Evolutionary conservation across 1,140 invertebrate genomes (phyloP), one percentile per base, ranked within the genome.

Genomic region (Drosophila repleta): DNA sequence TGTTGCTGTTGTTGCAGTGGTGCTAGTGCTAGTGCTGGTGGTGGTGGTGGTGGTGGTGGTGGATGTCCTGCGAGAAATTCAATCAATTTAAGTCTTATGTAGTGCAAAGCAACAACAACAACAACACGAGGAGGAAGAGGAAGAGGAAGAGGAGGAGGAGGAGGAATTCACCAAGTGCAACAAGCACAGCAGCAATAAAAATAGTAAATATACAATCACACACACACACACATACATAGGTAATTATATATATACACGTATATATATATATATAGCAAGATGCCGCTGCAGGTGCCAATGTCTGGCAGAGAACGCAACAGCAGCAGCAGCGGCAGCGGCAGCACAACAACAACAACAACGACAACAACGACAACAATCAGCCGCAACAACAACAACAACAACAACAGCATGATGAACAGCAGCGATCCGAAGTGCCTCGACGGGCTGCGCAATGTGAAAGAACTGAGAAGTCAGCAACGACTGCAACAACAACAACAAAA

Each of bases 291-390:
- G 45, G 21, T 56, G 51, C 61, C 57, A 10, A 64, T 63, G 43
- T 39, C 26, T 62, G 57, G 24, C 29, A 37, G 70, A 57, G 82
- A 65, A 15, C 62, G 62, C 18, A 68, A 58, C 37, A 60, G 64
- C 37, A 60, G 46, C 18, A 64, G 57, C 35, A 21, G 48, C 17
- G 60, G 52, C 41, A 20, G 48, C 37, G 21, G 18, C 26, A 26
- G 37, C 74, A 49, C 43, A 56, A 52, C 46, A 64, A 67, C 73
- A 10, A 18, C 58, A 35, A 53, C 57, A 21, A 58, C 43, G 74
- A 49, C 43, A 56, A 52, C 46, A 64, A 67, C 73, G 5, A 18
- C 58, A 35, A 53, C 57, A 21, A 58, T 51, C 29, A 76, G 74
- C 58, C 77, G 57, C 39, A 68, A 39, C 17, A 78, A 45, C 24